Percentiles rank a stretch among this genome's conserved stretches.
Evolutionary conservation across 1,140 invertebrate genomes (phyloP).

Genomic region (Cephus cinctus): DNA sequence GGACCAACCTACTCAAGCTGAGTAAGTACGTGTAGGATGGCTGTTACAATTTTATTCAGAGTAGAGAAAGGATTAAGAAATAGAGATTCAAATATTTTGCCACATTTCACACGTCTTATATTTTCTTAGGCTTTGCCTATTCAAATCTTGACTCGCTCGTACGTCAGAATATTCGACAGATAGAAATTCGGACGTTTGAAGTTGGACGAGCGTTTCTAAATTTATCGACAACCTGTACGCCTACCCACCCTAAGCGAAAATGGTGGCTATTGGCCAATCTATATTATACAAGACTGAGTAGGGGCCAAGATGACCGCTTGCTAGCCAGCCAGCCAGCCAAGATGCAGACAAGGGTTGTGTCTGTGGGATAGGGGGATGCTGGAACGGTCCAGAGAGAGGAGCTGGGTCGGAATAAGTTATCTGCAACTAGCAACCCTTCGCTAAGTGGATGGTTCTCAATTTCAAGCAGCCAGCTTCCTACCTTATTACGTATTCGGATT

Average conservation of each 20-base stretch:
- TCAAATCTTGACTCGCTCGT: constrained; percentile 1
- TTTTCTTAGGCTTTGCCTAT: too few relatives aligned
- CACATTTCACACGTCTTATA: too few relatives aligned
- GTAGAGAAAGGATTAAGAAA: constrained; percentile 9
- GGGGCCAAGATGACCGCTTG: constrained; percentile 33
- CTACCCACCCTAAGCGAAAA: constrained; percentile 27
- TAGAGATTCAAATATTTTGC: too few relatives aligned
- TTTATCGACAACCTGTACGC: constrained; percentile 56
- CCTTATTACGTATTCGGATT: too few relatives aligned
- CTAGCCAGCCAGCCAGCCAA: constrained; percentile 25
- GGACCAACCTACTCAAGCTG: constrained; percentile 36
- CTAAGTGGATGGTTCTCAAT: constrained; percentile 49
- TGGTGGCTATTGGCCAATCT: constrained; percentile 34
- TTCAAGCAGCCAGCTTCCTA: constrained; percentile 27
- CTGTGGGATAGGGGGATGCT: constrained; percentile 18
- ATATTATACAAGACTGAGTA: constrained; percentile 38
- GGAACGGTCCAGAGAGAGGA: constrained; percentile 10
- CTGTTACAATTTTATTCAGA: constrained; percentile 28
- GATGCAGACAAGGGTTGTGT: constrained; percentile 32
- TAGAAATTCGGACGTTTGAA: constrained; percentile 7
- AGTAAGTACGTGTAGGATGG: constrained; percentile 40
- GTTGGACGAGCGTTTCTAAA: constrained; percentile 30
- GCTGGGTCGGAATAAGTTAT: constrained; percentile 50
- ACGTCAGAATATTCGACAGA: constrained; percentile 6
- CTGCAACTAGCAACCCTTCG: constrained; percentile 52